Conservation (phyloP, 2,113 vertebrate genomes). For the Elachura formosa region DNA sequence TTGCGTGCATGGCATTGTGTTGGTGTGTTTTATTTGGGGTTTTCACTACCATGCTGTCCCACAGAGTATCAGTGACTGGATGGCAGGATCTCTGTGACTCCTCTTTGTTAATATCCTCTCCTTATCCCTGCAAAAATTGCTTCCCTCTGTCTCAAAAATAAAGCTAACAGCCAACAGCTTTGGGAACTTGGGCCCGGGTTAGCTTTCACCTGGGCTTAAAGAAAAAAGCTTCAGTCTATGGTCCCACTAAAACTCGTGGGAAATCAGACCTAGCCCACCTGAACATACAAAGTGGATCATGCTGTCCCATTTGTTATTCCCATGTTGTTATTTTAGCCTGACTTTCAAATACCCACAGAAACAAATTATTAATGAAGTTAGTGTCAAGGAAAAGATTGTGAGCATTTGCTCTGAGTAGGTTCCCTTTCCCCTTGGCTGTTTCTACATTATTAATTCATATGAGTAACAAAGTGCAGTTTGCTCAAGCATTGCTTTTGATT, state of each 20-base stretch:
- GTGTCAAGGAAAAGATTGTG: background rate
- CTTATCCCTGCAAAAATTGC: background rate
- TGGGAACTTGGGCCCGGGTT: background rate
- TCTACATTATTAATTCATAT: background rate
- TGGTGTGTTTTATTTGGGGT: background rate
- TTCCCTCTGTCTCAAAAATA: background rate
- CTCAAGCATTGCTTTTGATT: background rate
- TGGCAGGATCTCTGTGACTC: background rate
- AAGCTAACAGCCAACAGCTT: background rate
- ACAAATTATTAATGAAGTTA: background rate
- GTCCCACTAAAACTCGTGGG: background rate
- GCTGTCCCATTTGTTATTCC: background rate
- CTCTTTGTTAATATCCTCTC: background rate
- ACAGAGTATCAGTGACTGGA: background rate
- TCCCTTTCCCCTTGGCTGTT: background rate
- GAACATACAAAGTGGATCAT: background rate
- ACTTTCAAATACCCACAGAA: background rate
- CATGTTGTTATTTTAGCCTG: background rate
- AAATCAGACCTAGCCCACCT: background rate
- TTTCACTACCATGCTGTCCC: background rate
- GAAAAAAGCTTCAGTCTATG: background rate
- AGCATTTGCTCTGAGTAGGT: background rate
- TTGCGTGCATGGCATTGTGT: background rate
- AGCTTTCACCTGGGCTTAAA: background rate
- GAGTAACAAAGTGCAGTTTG: background rate